Evolutionary conservation across 2,797 vertebrate genomes (phyloP).

Genomic region (Falco cherrug): DNA sequence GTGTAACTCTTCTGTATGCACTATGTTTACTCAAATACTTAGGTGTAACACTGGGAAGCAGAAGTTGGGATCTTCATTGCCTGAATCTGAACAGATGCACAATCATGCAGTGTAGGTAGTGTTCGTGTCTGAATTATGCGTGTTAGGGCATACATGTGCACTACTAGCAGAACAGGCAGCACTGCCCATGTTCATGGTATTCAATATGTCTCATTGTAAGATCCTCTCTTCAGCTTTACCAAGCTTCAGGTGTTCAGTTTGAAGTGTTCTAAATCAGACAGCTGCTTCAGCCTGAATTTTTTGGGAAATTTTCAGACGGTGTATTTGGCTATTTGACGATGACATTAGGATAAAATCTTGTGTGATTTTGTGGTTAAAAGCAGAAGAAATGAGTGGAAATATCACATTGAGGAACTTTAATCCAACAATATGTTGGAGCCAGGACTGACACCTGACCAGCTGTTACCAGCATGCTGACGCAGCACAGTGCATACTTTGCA

Average conservation of each 20-base stretch:
- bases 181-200: not conserved
- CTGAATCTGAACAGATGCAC: not conserved
- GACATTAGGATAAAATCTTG: not conserved
- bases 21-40: not conserved
- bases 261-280: not conserved
- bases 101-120: not conserved
- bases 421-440: not conserved
- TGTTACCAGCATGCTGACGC: not conserved
- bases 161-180: not conserved
- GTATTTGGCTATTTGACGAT: not conserved
- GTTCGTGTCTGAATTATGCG: not conserved
- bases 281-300: not conserved
- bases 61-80: not conserved
- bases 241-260: not conserved
- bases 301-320: not conserved
- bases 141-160: rapidly evolving
- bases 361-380: not conserved
- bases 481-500: not conserved
- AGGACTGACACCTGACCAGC: not conserved
- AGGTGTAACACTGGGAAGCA: not conserved
- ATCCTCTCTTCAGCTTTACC: not conserved
- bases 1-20: not conserved
- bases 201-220: not conserved
- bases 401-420: not conserved
- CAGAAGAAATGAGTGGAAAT: not conserved